Evolutionary conservation across 2,113 vertebrate genomes (phyloP), one percentile per base, ranked within the genome.

Genomic region (Ardeotis arabs): DNA sequence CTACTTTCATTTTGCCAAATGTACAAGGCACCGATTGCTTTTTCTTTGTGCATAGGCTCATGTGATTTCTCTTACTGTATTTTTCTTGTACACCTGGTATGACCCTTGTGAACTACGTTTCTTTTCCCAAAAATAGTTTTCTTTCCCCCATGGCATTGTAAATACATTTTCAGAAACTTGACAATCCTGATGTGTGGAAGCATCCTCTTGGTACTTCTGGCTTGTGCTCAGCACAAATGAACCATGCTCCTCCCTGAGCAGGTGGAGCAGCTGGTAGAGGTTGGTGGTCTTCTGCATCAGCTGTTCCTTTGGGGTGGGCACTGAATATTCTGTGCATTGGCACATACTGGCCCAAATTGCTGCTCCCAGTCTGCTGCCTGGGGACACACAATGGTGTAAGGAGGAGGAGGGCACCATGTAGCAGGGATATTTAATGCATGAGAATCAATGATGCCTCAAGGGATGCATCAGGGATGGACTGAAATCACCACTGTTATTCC

Each of bases 181-280:
- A 47, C 49, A 68, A 1, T 31, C 10, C 5, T 69, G 53, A 16
- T 76, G 9, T 49, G 12, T 76, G 47, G 68, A 73, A 64, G 16
- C 28, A 53, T 45, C 37, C 25, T 66, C 37, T 7, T 76, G 52
- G 33, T 66, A 21, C 24, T 78, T 69, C 17, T 73, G 39, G 8
- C 29, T 59, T 21, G 31, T 27, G 53, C 62, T 72, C 1, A 1
- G 10, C 4, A 4, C 0, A 1, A 29, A 31, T 27, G 45, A 70
- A 8, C 33, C 12, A 1, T 18, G 29, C 41, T 47, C 49, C 45
- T 84, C 28, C 31, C 31, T 58, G 35, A 7, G 56, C 2, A 2
- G 21, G 17, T 37, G 29, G 24, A 53, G 50, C 6, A n/a, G 67
- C 64, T 33, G 60, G 41, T 50, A 9, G 55, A 45, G n/a, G 55